Percentiles rank a stretch among this genome's conserved stretches.
Conservation (phyloP, 2,113 vertebrate species). For the Melanocharis versteri region DNA sequence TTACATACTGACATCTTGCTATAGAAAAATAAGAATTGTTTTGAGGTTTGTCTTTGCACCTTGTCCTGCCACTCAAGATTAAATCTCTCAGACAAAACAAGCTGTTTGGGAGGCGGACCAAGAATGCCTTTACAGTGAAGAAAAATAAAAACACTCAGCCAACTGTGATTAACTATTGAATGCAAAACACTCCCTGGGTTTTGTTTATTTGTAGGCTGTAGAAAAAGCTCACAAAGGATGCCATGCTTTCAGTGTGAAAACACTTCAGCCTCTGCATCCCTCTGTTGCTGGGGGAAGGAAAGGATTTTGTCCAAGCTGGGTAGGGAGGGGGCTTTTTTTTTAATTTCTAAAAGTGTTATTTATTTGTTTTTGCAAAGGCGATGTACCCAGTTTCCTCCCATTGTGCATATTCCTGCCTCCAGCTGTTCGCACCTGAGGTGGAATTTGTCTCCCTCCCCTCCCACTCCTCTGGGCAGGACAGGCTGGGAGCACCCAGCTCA, state of each 20-base stretch:
- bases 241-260: not conserved
- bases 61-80: slow-evolving; percentile 63
- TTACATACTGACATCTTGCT: slow-evolving; percentile 15
- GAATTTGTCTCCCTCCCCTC: not conserved
- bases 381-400: not conserved
- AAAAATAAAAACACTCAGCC: slow-evolving; percentile 60
- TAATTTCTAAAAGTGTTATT: not conserved
- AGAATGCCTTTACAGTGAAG: slow-evolving; percentile 56
- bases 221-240: not conserved
- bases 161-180: slow-evolving; percentile 60
- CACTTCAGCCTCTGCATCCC: not conserved
- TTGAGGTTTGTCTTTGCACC: slow-evolving; percentile 48
- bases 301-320: not conserved
- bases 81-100: slow-evolving; percentile 63
- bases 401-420: not conserved
- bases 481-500: not conserved
- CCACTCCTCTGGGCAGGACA: accelerated
- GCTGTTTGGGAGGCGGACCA: slow-evolving; percentile 57
- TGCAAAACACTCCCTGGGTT: slow-evolving; percentile 51
- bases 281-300: not conserved
- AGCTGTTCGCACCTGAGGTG: not conserved
- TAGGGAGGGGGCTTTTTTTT: not conserved
- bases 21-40: slow-evolving; percentile 37
- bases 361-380: not conserved
- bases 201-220: slow-evolving; percentile 49